Base-by-base conservation (phyloP, 2,888 invertebrate genomes). In the Synanthedon vespiformis region DNA sequence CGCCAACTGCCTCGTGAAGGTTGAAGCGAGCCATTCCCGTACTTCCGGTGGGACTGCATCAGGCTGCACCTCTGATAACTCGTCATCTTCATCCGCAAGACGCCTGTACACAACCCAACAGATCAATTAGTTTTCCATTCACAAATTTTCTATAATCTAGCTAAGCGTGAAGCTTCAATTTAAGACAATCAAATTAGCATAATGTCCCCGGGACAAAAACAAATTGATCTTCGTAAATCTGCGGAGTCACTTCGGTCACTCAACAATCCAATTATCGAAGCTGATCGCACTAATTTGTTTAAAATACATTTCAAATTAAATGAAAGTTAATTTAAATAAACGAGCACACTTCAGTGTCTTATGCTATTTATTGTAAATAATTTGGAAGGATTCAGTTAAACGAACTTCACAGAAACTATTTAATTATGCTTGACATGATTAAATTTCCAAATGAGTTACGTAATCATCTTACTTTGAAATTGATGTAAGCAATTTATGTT, bases 1-100 rank as follows among this genome's bases (percentile, higher is more conserved):
- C 56, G 92, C 94, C 83, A 94, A 89, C 79, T 96, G 96, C 60
- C 97, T 90, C 41, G 98, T 98, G 86, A 98, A 98, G 49, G 98
- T 98, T 56, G 97, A 94, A 55, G 97, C 97, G 77, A 98, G 88
- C 98, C 98, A 98, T 81, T 98, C 97, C 63, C 98, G 91, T 48
- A 98, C 98, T 80, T 98, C 98, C 56, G 94, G 96, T 47, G 98
- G 98, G 51, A 98, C 97, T 11, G 97, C 96, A 77, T 98, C 97
- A 53, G 97, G 97, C 71, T 97, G 96, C 53, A 98, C 97, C 80
- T 97, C 97, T 49, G 96, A 96, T 61, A 98, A 86, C 80, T 98
- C 98, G 80, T 98, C 98, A 78, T 97, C 97, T 80, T 97, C 97
- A 68, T 95, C 95, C 48, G 94, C 93, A 76, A 94, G 83, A 65